Evolutionary conservation across 2,797 vertebrate species (phyloP).

Genomic region (Anabas testudineus): DNA sequence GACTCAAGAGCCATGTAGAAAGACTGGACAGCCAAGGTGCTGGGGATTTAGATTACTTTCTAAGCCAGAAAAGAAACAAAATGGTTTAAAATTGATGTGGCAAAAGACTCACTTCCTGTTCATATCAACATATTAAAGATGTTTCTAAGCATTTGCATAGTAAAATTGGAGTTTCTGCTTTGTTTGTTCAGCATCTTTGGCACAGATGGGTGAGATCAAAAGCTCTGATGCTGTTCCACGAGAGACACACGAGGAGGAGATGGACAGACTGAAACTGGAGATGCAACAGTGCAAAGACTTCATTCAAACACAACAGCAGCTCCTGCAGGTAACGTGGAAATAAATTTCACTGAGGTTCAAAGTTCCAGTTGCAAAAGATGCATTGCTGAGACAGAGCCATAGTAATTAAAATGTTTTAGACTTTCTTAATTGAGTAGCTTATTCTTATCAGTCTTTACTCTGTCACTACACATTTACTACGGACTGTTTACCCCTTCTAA

Average conservation of each 20-base stretch:
- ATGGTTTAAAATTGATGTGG: no score
- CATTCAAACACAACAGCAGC: conserved; percentile 94
- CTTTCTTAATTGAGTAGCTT: not conserved
- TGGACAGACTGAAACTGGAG: conserved; percentile 89
- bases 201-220: conserved; percentile 74
- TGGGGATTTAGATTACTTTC: not conserved
- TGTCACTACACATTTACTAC: not conserved
- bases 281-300: conserved; percentile 96
- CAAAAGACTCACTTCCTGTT: not conserved
- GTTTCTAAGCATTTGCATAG: not conserved
- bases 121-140: not conserved
- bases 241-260: conserved; percentile 90
- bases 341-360: not conserved
- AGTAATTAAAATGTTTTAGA: no score
- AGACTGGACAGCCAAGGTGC: conserved; percentile 94
- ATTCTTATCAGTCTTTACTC: not conserved
- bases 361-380: not conserved
- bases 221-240: conserved; percentile 84
- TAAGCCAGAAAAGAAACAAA: not conserved
- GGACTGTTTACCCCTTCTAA: not conserved
- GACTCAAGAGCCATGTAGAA: conserved; percentile 94
- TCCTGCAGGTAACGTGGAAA: conserved; percentile 87
- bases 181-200: conserved; percentile 84
- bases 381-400: not conserved
- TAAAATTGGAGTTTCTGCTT: not conserved